phyloP scores from a whole-genome alignment of 1,140 invertebrate species.

The Babylonia areolata region DNA sequence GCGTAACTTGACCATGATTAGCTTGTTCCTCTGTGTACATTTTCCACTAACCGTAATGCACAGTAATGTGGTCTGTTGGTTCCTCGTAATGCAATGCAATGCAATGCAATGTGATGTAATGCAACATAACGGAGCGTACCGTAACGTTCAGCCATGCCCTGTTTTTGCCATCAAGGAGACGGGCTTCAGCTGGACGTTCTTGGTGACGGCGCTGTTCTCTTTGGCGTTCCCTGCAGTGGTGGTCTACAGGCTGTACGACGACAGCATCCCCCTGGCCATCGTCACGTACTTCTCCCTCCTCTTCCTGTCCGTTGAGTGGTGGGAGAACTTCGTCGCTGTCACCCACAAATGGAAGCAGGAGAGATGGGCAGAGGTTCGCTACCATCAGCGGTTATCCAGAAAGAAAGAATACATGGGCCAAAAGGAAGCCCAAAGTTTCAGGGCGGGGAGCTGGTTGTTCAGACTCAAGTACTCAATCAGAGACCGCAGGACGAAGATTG shows the following conservation, averaged over 20 bases:
- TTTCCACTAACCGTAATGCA: too few relatives aligned
- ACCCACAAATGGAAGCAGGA: constrained; percentile 2
- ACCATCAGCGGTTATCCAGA: not conserved
- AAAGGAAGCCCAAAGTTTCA: not conserved
- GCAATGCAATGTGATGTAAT: too few relatives aligned
- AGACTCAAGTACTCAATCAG: constrained; percentile 55
- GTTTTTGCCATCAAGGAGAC: not conserved
- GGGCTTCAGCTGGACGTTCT: not conserved
- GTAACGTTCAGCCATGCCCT: too few relatives aligned
- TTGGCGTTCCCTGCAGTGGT: constrained; percentile 37
- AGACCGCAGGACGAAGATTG: constrained; percentile 56
- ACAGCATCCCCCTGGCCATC: constrained; percentile 14
- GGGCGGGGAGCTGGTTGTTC: constrained; percentile 45
- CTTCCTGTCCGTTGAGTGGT: constrained; percentile 65
- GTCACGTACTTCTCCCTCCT: constrained; percentile 53
- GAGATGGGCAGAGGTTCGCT: constrained; percentile 78
- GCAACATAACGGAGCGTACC: too few relatives aligned
- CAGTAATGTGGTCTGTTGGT: too few relatives aligned
- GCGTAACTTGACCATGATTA: too few relatives aligned
- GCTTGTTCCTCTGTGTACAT: too few relatives aligned
- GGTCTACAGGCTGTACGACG: constrained; percentile 28
- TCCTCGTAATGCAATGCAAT: too few relatives aligned
- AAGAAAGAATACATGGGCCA: too few relatives aligned
- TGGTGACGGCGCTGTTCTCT: constrained; percentile 30
- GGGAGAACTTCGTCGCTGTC: constrained; percentile 70